phyloP scores from a whole-genome alignment of 2,888 invertebrate species.

The Chymomyza amoena region DNA sequence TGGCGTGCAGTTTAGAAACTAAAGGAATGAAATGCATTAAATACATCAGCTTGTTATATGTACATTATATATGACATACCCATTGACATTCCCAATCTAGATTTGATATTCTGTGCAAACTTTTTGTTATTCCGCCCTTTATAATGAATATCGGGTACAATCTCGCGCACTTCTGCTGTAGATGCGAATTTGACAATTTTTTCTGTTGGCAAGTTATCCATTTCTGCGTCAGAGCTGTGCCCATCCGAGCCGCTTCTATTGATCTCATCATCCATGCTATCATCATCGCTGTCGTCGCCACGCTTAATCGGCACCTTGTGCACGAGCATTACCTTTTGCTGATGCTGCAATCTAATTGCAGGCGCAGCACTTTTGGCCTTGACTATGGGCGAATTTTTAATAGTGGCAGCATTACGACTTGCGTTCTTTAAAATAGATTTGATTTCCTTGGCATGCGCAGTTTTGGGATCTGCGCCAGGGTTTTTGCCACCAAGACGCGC shows the following conservation, averaged over 20 bases:
- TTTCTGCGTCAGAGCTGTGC: conserved; percentile 50
- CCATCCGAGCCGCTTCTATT: conserved; percentile 22
- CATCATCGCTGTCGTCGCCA: conserved; percentile 64
- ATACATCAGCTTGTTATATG: not conserved
- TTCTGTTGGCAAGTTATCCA: conserved; percentile 47
- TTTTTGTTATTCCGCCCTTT: conserved; percentile 49
- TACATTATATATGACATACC: conserved; percentile 31
- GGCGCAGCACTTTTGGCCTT: conserved; percentile 59
- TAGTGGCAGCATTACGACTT: conserved; percentile 22
- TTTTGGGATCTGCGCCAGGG: conserved; percentile 29
- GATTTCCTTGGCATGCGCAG: conserved; percentile 56
- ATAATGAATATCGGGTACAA: conserved; percentile 59
- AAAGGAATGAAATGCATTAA: not conserved
- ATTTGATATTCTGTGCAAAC: conserved; percentile 59
- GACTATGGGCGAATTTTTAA: conserved; percentile 49
- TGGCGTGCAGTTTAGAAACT: conserved; percentile 72
- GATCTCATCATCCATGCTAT: conserved; percentile 36
- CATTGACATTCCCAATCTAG: conserved; percentile 71
- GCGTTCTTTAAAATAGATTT: conserved; percentile 76
- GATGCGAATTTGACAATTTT: conserved; percentile 78
- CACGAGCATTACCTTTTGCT: conserved; percentile 77
- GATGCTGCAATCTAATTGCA: conserved; percentile 41
- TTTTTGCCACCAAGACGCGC: conserved; percentile 76
- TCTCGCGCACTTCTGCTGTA: conserved; percentile 78
- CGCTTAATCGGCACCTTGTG: conserved; percentile 77